Conservation (phyloP, 2,888 invertebrate species). For the Agrilus biguttatus region DNA sequence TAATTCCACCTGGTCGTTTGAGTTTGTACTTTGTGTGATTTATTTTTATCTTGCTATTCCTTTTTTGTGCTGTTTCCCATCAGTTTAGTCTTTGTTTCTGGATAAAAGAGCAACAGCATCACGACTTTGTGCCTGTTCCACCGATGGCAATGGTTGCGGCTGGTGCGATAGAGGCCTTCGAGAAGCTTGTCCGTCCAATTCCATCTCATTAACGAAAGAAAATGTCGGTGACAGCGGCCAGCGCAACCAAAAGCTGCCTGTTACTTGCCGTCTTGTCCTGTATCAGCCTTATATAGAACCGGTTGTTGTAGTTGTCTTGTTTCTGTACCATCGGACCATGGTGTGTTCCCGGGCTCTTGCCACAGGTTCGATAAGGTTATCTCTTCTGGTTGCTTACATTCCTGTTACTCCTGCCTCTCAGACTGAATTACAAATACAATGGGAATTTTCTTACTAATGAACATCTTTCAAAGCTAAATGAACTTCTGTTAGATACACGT, state of each 20-base stretch:
- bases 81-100: too few species aligned
- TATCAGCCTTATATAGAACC: slow-evolving; percentile 31
- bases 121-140: not conserved
- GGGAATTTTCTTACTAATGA: too few species aligned
- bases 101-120: slow-evolving; percentile 11
- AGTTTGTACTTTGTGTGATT: too few species aligned
- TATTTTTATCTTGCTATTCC: too few species aligned
- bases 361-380: slow-evolving; percentile 29
- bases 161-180: slow-evolving; percentile 3
- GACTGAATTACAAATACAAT: too few species aligned
- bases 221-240: slow-evolving; percentile 31
- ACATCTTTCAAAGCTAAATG: too few species aligned
- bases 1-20: too few species aligned
- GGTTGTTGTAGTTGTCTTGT: slow-evolving; percentile 21
- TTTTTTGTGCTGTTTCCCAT: too few species aligned
- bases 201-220: slow-evolving; percentile 34
- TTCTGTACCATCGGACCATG: slow-evolving; percentile 25
- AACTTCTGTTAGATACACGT: too few species aligned
- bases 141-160: not conserved
- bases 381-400: slow-evolving; percentile 23
- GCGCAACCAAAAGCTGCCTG: slow-evolving; percentile 12
- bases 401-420: slow-evolving; percentile 9
- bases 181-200: slow-evolving; percentile 33
- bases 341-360: slow-evolving; percentile 19
- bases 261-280: slow-evolving; percentile 19